Evolutionary conservation across 2,888 invertebrate genomes (phyloP), one percentile per base, ranked within the genome.

Genomic region (Drosophila neonasuta): DNA sequence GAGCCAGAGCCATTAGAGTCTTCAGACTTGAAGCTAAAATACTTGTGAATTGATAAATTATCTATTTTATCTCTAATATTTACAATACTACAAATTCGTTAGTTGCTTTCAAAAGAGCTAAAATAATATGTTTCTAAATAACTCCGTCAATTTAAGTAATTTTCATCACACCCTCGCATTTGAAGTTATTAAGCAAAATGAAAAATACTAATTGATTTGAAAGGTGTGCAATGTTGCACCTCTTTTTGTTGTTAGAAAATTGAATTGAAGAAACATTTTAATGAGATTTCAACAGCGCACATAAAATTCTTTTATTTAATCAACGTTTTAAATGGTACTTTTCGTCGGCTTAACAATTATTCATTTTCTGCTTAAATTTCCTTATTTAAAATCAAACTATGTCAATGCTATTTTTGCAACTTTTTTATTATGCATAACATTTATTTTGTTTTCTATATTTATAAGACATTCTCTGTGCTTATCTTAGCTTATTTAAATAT

Each of bases 361-460:
- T n/a, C 0, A 41, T 41, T 30, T 29, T 20, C 4, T 45, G 13
- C 15, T 30, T 24, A 8, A 56, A 61, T 57, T 71, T 71, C 64
- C 76, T 71, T 24, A 54, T 42, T 46, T 11, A 10, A 10, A 30
- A 32, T 34, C 29, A 11, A 71, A 50, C 50, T 75, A 57, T 63
- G 76, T 75, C 76, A 75, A 71, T 71, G 57, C 7, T 13, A 15
- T 13, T 41, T 29, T 20, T 60, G 24, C 32, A 24, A 45, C 20
- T 54, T 45, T 55, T 20, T 56, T 15, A 36, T 56, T 24, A 32
- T 13, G 4, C 29, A 11, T n/a, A 11, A 30, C 13, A 10, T 30
- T 42, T 58, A 49, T 30, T 15, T 17, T 34, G n/a, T 24, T 32
- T 30, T 24, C 9, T 7, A 41, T 55, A 39, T 68, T 60, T 44